These are phyloP conservation scores for Betta splendens DNA, from an alignment of 2,797 vertebrate genomes.

Conservation along the genomic window DNA sequence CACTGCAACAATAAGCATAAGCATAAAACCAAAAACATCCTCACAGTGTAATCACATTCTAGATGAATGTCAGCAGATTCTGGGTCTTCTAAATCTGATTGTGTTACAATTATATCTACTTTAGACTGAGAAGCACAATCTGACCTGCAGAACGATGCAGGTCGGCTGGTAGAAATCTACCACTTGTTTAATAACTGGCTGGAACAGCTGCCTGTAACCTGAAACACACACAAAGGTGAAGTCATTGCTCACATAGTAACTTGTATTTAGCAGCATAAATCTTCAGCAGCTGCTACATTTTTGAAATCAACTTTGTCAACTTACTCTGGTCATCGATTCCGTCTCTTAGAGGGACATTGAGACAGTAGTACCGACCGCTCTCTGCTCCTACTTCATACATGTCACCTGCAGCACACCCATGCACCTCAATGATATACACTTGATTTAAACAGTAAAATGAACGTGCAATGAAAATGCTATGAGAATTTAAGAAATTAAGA, in stretches of 20 bases:
- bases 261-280: neutral
- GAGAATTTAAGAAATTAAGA: neutral
- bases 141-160: slow-evolving; percentile 97
- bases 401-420: slow-evolving; percentile 84
- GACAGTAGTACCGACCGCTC: slow-evolving; percentile 96
- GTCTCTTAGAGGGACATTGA: slow-evolving; percentile 95
- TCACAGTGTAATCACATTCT: neutral
- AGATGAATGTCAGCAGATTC: neutral
- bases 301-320: slow-evolving; percentile 36
- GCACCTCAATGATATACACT: neutral
- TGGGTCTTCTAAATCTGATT: neutral
- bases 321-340: slow-evolving; percentile 98
- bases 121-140: neutral
- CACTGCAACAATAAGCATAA: slow-evolving; percentile 80
- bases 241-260: neutral
- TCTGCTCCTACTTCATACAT: slow-evolving; percentile 99
- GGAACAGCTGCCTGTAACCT: slow-evolving; percentile 98
- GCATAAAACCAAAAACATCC: neutral
- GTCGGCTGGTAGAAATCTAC: slow-evolving; percentile 98
- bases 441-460: neutral
- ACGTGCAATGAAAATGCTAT: no score
- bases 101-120: neutral
- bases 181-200: slow-evolving; percentile 98
- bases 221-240: slow-evolving; percentile 27
- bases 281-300: neutral